Evolutionary conservation across 2,797 vertebrate species (phyloP).

Genomic region (Cuculus canorus): DNA sequence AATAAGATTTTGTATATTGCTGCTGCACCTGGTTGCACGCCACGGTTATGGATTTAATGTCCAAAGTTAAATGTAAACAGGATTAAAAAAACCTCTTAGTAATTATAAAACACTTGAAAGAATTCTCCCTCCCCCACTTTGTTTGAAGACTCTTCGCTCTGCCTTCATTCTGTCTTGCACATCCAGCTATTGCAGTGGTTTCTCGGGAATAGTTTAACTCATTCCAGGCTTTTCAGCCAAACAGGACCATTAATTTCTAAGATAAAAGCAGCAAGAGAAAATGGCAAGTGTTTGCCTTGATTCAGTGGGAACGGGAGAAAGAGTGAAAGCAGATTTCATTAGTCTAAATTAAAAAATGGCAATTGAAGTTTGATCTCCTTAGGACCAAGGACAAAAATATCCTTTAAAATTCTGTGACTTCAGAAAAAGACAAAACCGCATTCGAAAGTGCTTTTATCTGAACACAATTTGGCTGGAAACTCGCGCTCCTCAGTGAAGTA

Average conservation of each 20-base stretch:
- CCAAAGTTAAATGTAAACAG: constrained; percentile 52
- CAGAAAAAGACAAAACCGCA: not conserved
- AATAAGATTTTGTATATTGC: constrained; percentile 35
- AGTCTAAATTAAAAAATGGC: not conserved
- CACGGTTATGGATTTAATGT: not conserved
- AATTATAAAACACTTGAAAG: constrained; percentile 25
- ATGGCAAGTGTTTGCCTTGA: not conserved
- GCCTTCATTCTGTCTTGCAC: not conserved
- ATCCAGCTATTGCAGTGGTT: not conserved
- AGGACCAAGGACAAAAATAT: not conserved
- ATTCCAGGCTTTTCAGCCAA: not conserved
- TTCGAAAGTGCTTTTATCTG: not conserved
- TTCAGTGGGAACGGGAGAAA: not conserved
- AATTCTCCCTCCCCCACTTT: not conserved
- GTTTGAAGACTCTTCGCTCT: not conserved
- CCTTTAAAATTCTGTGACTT: not conserved
- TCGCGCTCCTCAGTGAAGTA: not conserved
- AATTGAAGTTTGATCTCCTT: not conserved
- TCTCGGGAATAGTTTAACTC: not conserved
- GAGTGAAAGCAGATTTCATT: not conserved
- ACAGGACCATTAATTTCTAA: not conserved
- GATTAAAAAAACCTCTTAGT: not conserved
- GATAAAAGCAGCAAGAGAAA: not conserved
- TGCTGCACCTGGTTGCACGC: constrained; percentile 7
- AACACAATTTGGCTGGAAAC: not conserved